Conservation (phyloP, 30 jellyfish, hydroid and myxozoan species). For the Pseudorhiza aurosa region DNA sequence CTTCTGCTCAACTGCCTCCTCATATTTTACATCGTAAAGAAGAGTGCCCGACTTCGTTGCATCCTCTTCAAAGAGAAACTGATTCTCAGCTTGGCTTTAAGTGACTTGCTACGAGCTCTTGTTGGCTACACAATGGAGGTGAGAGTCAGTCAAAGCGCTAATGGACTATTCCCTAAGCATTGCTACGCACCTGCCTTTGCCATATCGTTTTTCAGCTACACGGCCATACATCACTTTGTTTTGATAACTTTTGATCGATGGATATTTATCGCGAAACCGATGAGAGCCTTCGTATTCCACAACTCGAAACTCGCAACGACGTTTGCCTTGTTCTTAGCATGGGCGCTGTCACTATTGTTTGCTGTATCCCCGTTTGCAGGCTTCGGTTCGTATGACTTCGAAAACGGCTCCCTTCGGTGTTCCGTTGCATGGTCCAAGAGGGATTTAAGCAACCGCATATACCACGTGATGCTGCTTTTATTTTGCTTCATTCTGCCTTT, state of each 20-base stretch:
- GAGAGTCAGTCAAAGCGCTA: not conserved
- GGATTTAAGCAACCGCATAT: not conserved
- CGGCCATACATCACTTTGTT: constrained; percentile 48
- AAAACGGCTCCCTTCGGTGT: constrained; percentile 17
- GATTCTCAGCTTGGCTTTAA: constrained; percentile 29
- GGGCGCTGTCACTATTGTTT: constrained; percentile 25
- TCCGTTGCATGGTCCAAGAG: constrained; percentile 47
- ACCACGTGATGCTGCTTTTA: constrained; percentile 21
- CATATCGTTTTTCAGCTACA: constrained; percentile 39
- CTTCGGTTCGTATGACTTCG: constrained; percentile 33
- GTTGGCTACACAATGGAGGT: constrained; percentile 59
- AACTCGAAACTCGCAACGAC: not conserved
- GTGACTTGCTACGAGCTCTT: constrained; percentile 41
- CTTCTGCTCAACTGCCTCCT: constrained; percentile 13
- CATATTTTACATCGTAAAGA: not conserved
- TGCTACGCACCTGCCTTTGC: constrained; percentile 32
- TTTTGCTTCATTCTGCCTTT: constrained; percentile 39
- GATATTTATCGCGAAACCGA: constrained; percentile 5
- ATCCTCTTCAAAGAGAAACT: constrained; percentile 24
- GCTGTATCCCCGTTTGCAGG: constrained; percentile 47
- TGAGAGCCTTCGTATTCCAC: not conserved
- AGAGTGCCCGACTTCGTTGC: not conserved
- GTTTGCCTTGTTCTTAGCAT: constrained; percentile 1
- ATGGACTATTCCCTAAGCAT: not conserved
- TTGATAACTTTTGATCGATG: constrained; percentile 34